Conservation (phyloP, 2,113 vertebrate species). For the Notiomystis cincta region DNA sequence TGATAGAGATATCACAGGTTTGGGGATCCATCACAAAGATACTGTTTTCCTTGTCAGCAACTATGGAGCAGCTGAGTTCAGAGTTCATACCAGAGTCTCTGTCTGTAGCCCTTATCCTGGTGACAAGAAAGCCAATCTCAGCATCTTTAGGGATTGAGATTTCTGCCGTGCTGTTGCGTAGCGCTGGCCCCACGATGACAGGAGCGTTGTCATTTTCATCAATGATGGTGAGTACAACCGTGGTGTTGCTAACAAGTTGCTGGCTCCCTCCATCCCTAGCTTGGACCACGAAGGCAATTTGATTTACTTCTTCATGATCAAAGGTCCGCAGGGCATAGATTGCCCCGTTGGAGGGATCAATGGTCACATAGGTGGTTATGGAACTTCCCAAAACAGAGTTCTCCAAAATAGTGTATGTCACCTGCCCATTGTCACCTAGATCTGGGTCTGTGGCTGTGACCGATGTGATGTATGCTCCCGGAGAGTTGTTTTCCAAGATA, state of each 20-base stretch:
- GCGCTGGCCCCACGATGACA: slow-evolving; percentile 80
- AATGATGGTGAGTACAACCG: slow-evolving; percentile 86
- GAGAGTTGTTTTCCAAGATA: slow-evolving; percentile 94
- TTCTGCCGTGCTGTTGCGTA: slow-evolving; percentile 88
- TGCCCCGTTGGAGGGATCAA: slow-evolving; percentile 92
- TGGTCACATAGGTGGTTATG: slow-evolving; percentile 91
- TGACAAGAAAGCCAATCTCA: slow-evolving; percentile 83
- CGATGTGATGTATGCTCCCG: slow-evolving; percentile 88
- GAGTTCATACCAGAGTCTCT: slow-evolving; percentile 90
- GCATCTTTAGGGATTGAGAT: slow-evolving; percentile 86
- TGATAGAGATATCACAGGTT: slow-evolving; percentile 90
- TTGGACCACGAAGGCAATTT: slow-evolving; percentile 87
- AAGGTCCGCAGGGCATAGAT: slow-evolving; percentile 92
- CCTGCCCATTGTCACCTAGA: slow-evolving; percentile 90
- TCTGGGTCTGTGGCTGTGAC: slow-evolving; percentile 92
- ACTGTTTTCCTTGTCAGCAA: slow-evolving; percentile 83
- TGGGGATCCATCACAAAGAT: slow-evolving; percentile 88
- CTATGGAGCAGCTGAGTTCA: slow-evolving; percentile 87
- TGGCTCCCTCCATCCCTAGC: slow-evolving; percentile 86
- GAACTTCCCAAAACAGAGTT: slow-evolving; percentile 81
- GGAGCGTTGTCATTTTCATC: slow-evolving; percentile 95
- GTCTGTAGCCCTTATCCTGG: slow-evolving; percentile 85
- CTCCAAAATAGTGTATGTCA: slow-evolving; percentile 91
- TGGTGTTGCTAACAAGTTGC: slow-evolving; percentile 83
- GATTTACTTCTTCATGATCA: slow-evolving; percentile 91